Percentiles rank a stretch among this genome's conserved stretches.
Conservation (phyloP, 2,888 invertebrate genomes). For the Ormyrus rosae region DNA sequence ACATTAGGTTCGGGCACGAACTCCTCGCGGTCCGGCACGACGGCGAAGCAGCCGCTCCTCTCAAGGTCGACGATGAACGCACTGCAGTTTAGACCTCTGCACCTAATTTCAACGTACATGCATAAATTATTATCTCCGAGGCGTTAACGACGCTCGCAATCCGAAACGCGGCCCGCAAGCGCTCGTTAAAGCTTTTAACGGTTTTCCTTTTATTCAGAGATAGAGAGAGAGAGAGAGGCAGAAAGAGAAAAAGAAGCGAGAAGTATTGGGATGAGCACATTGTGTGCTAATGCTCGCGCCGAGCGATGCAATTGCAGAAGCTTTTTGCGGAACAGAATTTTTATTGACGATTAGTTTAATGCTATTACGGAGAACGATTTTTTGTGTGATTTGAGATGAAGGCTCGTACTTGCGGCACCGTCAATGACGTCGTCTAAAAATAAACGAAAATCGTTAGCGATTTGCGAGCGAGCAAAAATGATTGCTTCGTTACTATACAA, state of each 20-base stretch:
- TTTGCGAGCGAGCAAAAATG: too few species aligned
- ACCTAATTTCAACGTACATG: conserved; percentile 60
- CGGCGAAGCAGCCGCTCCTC: conserved; percentile 66
- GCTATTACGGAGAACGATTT: neutral
- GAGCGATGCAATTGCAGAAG: too few species aligned
- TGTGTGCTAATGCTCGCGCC: too few species aligned
- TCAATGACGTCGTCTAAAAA: neutral
- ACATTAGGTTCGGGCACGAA: conserved; percentile 78
- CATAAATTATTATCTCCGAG: conserved; percentile 42
- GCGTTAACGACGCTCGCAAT: neutral
- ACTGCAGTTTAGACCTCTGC: conserved; percentile 66
- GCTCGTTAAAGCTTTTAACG: neutral
- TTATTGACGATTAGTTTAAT: neutral
- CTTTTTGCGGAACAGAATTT: neutral
- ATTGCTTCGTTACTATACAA: conserved; percentile 13
- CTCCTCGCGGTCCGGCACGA: conserved; percentile 67
- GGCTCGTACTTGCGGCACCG: too few species aligned
- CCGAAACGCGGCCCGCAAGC: neutral
- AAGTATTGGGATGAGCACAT: too few species aligned
- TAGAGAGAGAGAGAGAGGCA: too few species aligned
- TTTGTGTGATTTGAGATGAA: too few species aligned
- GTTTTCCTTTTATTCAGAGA: neutral
- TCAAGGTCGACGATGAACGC: conserved; percentile 69
- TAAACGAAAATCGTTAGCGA: neutral
- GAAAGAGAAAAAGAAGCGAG: too few species aligned